phyloP scores from a whole-genome alignment of 1,140 invertebrate species.

The Nylanderia fulva region DNA sequence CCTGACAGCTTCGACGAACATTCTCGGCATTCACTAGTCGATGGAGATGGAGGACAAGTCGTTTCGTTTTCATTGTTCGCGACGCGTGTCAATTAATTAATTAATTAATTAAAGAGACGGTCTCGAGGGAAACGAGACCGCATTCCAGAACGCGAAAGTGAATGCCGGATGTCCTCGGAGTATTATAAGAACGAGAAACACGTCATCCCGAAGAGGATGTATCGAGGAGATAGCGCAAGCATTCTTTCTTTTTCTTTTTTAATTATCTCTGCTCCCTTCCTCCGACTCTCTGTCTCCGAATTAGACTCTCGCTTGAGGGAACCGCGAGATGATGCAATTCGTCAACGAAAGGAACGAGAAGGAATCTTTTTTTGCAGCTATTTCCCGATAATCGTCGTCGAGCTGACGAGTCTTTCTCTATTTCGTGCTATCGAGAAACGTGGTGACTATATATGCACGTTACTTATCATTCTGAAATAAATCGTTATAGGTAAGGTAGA shows the following conservation, averaged over 20 bases:
- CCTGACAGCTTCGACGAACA: not conserved
- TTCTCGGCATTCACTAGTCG: constrained; percentile 45
- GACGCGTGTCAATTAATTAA: not conserved
- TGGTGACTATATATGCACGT: constrained; percentile 18
- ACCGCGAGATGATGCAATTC: not conserved
- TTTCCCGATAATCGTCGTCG: constrained; percentile 55
- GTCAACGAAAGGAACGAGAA: not conserved
- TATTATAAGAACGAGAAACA: constrained; percentile 61
- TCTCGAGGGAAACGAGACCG: not conserved
- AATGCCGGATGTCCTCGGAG: constrained; percentile 69
- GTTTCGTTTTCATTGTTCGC: not conserved
- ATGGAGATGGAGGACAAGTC: too few species aligned
- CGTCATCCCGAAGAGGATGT: constrained; percentile 70
- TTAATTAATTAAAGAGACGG: not conserved
- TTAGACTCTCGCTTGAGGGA: constrained; percentile 12
- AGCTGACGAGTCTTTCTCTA: constrained; percentile 44
- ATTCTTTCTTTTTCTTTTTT: not conserved
- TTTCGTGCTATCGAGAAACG: constrained; percentile 34
- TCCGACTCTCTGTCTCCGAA: constrained; percentile 67
- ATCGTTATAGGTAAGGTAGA: constrained; percentile 50
- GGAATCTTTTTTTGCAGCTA: constrained; percentile 27
- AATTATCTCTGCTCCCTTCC: constrained; percentile 62
- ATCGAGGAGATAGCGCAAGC: constrained; percentile 75
- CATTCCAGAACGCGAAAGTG: constrained; percentile 18
- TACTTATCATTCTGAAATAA: constrained; percentile 54